Base-by-base conservation (phyloP, 2,113 vertebrate species). In the Cochlearius cochlearius region DNA sequence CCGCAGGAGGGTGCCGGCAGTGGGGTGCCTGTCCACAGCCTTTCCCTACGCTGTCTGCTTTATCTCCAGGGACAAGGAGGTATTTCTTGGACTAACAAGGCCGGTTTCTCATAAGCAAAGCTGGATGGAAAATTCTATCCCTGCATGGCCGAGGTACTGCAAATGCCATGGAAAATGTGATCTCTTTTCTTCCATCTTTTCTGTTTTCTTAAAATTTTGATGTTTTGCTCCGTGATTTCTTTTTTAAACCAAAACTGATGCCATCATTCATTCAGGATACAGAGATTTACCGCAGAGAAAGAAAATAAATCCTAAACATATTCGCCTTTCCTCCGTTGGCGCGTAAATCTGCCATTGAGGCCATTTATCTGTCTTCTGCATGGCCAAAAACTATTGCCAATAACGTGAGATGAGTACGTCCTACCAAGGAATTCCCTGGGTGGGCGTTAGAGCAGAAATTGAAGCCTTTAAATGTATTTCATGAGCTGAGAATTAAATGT, bases 31-130 rank as follows among this genome's bases (percentile, higher is more conserved):
- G 10, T n/a, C 50, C 88, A 1, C 4, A 41, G 72, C 67, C 27
- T 45, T 38, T 76, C 34, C 84, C 29, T 3, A 1, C 2, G 5
- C 53, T 17, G 8, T 15, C 55, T 41, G 64, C 72, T 62, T 50
- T 63, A 1, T 47, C 66, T 36, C 43, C 63, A 56, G 93, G 58
- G 21, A 15, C 26, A 15, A 5, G 78, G 68, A 62, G 68, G 10
- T 29, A 2, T 17, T 77, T 53, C 87, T 20, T 22, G 64, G 18
- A 3, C 3, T 58, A 78, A 67, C 34, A 23, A 27, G 59, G 38
- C 26, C 0, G 2, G 32, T 4, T 58, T 63, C 60, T 43, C 20
- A 0, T 41, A 3, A 58, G 32, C 29, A 17, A 22, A 52, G 38
- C 49, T 20, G 59, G 55, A 1, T 75, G 56, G 53, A 55, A 55